phyloP scores from a whole-genome alignment of 2,797 vertebrate species.

The Rhodeus uyekii region DNA sequence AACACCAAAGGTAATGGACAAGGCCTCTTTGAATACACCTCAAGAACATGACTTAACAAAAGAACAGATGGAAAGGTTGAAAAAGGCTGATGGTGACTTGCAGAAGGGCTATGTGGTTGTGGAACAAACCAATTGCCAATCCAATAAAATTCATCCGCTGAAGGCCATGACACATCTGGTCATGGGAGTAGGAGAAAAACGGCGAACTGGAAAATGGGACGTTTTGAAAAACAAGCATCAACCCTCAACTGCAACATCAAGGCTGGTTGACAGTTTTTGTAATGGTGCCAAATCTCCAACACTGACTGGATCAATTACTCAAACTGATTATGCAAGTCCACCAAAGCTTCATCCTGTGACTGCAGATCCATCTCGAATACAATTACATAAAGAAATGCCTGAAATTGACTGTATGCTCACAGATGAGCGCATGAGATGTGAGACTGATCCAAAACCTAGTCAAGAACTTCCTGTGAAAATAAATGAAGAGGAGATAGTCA shows the following conservation, averaged over 20 bases:
- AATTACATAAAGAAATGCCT: background rate
- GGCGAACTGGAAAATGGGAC: background rate
- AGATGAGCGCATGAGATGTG: background rate
- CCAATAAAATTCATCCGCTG: background rate
- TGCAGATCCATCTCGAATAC: background rate
- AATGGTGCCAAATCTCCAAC: background rate
- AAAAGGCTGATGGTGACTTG: background rate
- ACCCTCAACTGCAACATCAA: background rate
- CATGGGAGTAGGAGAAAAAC: background rate
- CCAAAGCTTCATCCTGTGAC: background rate
- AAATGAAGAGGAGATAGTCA: background rate
- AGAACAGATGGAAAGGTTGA: background rate
- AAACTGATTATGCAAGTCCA: background rate
- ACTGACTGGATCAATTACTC: background rate
- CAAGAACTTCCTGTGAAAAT: background rate
- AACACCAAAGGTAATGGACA: constrained; percentile 21
- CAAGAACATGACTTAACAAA: too few species aligned
- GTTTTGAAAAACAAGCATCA: background rate
- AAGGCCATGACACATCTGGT: background rate
- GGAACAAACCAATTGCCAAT: background rate
- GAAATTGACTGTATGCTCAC: background rate
- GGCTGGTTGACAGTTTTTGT: background rate
- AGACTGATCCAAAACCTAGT: background rate
- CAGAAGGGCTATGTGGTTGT: background rate
- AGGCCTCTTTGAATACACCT: too few species aligned